Conservation (phyloP, 1,140 invertebrate species). For the Epicauta chinensis region DNA sequence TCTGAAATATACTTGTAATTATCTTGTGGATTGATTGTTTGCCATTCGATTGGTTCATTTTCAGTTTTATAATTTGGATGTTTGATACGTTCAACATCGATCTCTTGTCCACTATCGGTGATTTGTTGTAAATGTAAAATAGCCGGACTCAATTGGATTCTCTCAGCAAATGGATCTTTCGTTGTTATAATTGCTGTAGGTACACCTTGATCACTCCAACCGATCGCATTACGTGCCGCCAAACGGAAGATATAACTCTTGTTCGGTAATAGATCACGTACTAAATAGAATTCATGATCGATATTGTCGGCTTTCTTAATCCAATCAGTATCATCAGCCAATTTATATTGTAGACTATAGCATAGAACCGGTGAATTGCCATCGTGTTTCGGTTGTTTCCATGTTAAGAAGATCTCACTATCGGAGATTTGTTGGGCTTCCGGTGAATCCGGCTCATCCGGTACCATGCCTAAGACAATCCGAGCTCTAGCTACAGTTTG, state of each 20-base stretch:
- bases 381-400: slow-evolving; percentile 77
- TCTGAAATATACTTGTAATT: slow-evolving; percentile 80
- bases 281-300: slow-evolving; percentile 87
- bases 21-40: slow-evolving; percentile 56
- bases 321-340: slow-evolving; percentile 75
- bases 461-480: slow-evolving; percentile 64
- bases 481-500: slow-evolving; percentile 69
- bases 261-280: slow-evolving; percentile 68
- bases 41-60: slow-evolving; percentile 66
- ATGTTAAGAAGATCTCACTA: slow-evolving; percentile 78
- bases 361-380: slow-evolving; percentile 78
- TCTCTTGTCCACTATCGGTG: slow-evolving; percentile 70
- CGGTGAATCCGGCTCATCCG: slow-evolving; percentile 81
- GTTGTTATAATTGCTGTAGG: slow-evolving; percentile 65
- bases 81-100: slow-evolving; percentile 56
- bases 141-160: slow-evolving; percentile 67
- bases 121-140: slow-evolving; percentile 79
- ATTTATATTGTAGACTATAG: slow-evolving; percentile 78
- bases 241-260: slow-evolving; percentile 85
- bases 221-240: slow-evolving; percentile 83
- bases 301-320: slow-evolving; percentile 80
- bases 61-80: slow-evolving; percentile 70
- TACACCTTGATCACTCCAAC: slow-evolving; percentile 81
- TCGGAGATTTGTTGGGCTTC: slow-evolving; percentile 76
- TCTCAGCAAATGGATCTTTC: slow-evolving; percentile 51